A percentile compares a stretch with the other conserved stretches of the same genome.
Conservation (phyloP, 2,888 invertebrate species). For the Tachina lurida region DNA sequence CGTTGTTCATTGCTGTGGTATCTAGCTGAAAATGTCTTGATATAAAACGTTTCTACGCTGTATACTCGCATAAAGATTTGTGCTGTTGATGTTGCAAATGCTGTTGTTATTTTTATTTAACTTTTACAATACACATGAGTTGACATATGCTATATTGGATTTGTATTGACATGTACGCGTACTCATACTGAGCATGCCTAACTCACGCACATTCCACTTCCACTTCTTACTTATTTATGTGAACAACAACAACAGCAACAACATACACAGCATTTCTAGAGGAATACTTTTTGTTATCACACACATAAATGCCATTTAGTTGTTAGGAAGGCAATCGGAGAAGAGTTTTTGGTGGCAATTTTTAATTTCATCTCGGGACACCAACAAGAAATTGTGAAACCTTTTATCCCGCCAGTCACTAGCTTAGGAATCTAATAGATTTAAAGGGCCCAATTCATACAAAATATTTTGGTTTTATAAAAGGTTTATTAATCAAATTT, state of each 20-base stretch:
- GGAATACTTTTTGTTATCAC: not conserved
- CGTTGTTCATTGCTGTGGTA: constrained; percentile 18
- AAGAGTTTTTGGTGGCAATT: not conserved
- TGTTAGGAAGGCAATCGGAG: not conserved
- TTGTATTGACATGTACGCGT: constrained; percentile 74
- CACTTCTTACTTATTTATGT: constrained; percentile 15
- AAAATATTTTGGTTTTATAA: no score
- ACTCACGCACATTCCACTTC: constrained; percentile 69
- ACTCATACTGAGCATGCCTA: constrained; percentile 71
- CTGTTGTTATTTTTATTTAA: constrained; percentile 44
- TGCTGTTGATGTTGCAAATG: constrained; percentile 21
- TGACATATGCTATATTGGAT: constrained; percentile 72
- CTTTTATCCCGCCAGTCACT: no score
- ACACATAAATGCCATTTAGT: not conserved
- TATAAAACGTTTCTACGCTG: constrained; percentile 35
- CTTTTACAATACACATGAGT: constrained; percentile 69
- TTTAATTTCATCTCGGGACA: no score
- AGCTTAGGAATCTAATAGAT: no score
- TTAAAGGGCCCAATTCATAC: no score
- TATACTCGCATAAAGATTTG: constrained; percentile 21
- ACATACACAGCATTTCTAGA: not conserved
- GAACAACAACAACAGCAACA: constrained; percentile 2
- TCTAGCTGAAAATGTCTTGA: constrained; percentile 57
- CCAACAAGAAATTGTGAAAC: no score
- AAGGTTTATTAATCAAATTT: no score